Evolutionary conservation across 2,113 vertebrate species (phyloP), one percentile per base, ranked within the genome.

Genomic region (Hypocryptadius cinnamomeus): DNA sequence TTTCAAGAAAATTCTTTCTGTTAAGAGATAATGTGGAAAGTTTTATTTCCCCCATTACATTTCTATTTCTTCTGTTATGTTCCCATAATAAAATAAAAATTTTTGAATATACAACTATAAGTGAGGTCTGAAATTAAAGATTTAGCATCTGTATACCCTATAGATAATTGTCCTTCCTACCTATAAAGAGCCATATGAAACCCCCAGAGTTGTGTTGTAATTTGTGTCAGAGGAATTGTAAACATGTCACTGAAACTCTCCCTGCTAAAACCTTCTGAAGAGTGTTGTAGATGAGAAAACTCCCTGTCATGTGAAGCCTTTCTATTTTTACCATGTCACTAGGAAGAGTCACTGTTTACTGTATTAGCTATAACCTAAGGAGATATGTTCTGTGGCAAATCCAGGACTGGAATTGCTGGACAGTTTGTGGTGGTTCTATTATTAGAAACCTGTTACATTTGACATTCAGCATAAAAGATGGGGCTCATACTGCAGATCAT

Each of bases 391-490:
- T 53, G 27, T 70, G 76, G 64, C 68, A 94, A 74, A 89, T 68
- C 51, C 53, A 84, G 72, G 65, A 56, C 90, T 78, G 69, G 76
- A 94, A 92, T 44, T 90, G 47, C 69, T 68, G 76, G 56, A 85
- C 73, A 92, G 83, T 90, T 89, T 87, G 69, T 53, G 37, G 30
- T 50, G 42, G 25, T 77, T 91, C 93, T 93, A 66, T 93, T 94
- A 85, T 94, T 95, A 91, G 87, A 91, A 95, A 54, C 39, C 54
- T 70, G 21, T 90, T 88, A 66, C n/a, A 23, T 87, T 93, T 90
- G 85, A 89, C 79, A 63, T 10, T 82, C 81, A 82, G 31, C 71
- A 65, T 79, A 61, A 89, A 87, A 85, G 78, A 82, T 56, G 25
- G 27, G 31, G 35, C 28, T 94, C 0, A 0, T 91, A 33, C n/a